A percentile compares a stretch with the other conserved stretches of the same genome.
These are phyloP conservation scores for Aphodius granarius DNA, from an alignment of 2,888 invertebrate species.

Conservation along the genomic window DNA sequence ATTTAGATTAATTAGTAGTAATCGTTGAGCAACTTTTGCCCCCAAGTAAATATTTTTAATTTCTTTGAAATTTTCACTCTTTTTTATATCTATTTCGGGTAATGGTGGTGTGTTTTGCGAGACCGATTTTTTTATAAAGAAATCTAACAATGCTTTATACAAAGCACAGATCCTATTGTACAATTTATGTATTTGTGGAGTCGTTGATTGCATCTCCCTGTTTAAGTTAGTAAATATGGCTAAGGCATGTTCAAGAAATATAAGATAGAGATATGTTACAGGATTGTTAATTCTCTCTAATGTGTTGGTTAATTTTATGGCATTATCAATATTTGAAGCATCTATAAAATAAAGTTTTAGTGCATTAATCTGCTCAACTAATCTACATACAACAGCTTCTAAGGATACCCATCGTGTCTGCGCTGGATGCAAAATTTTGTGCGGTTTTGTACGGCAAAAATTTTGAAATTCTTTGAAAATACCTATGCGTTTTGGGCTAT, in stretches of 20 bases:
- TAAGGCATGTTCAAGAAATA: background rate
- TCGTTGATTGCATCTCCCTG: constrained; percentile 1
- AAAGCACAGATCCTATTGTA: background rate
- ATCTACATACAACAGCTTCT: background rate
- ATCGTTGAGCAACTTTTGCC: background rate
- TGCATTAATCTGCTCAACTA: constrained; percentile 5
- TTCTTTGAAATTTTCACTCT: background rate
- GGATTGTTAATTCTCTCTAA: background rate
- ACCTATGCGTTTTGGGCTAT: background rate
- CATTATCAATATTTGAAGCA: background rate
- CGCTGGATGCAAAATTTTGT: constrained; percentile 5
- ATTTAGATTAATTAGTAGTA: background rate
- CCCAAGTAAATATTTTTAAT: background rate
- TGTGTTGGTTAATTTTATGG: background rate
- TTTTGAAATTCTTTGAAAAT: background rate
- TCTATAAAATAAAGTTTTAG: constrained; percentile 11
- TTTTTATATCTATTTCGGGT: background rate
- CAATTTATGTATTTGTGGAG: background rate
- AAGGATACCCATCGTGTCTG: constrained; percentile 1
- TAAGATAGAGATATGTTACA: background rate
- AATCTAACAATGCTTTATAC: background rate
- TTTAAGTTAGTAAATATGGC: constrained; percentile 9
- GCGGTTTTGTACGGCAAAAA: background rate
- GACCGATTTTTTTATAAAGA: background rate
- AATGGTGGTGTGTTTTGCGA: background rate